Conservation (phyloP, 2,888 invertebrate species). For the Drosophila paranaensis region DNA sequence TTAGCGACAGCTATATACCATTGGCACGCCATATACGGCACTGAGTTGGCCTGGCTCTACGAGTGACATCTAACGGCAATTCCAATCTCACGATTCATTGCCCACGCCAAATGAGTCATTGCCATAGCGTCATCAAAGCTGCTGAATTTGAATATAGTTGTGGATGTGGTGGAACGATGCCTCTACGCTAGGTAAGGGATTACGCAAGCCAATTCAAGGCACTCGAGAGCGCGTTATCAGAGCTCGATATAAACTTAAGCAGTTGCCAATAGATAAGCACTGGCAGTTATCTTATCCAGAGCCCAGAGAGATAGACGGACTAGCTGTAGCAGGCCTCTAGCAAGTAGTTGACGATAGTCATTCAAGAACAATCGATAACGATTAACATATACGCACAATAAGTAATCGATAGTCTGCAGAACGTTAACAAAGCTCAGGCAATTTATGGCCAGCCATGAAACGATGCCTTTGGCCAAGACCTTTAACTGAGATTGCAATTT, state of each 20-base stretch:
- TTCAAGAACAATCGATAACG: neutral
- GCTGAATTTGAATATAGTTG: slow-evolving; percentile 4
- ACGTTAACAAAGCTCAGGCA: slow-evolving; percentile 22
- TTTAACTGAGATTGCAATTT: slow-evolving; percentile 45
- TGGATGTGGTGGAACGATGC: neutral
- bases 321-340: too few species aligned
- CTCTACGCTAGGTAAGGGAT: slow-evolving; percentile 10
- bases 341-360: too few species aligned
- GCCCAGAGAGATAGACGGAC: slow-evolving; percentile 5
- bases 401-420: too few species aligned
- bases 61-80: slow-evolving; percentile 59
- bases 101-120: slow-evolving; percentile 48
- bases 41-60: neutral
- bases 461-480: slow-evolving; percentile 37
- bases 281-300: slow-evolving; percentile 65
- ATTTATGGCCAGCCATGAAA: slow-evolving; percentile 54
- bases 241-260: slow-evolving; percentile 53
- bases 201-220: slow-evolving; percentile 38
- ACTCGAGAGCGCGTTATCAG: slow-evolving; percentile 53
- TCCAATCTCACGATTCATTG: slow-evolving; percentile 33
- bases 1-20: slow-evolving; percentile 15
- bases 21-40: slow-evolving; percentile 54
- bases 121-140: slow-evolving; percentile 38
- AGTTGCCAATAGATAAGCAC: slow-evolving; percentile 34
- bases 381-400: too few species aligned